These are phyloP conservation scores for Sorex araneus DNA, from an alignment of 2,113 vertebrate species.

Conservation along the genomic window DNA sequence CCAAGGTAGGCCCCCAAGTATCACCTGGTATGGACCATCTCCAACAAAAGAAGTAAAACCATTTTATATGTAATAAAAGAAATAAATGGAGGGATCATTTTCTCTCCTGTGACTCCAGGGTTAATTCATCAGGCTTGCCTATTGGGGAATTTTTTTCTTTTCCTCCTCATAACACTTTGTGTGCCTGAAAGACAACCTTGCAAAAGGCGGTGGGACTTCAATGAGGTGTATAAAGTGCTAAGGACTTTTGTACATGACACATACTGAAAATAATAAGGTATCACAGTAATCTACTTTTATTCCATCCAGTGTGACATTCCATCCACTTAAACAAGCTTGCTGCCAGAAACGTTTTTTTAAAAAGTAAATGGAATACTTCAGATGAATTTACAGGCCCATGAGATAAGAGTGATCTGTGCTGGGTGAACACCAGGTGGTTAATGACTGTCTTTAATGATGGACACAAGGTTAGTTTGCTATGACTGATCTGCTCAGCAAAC, in stretches of 20 bases:
- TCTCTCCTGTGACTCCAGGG: not conserved
- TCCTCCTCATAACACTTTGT: not conserved
- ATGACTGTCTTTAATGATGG: slow-evolving; percentile 53
- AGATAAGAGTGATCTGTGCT: slow-evolving; percentile 34
- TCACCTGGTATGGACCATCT: no score
- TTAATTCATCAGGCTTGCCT: not conserved
- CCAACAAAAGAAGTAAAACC: not conserved
- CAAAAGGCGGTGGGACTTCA: not conserved
- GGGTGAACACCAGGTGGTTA: slow-evolving; percentile 67
- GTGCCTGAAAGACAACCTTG: slow-evolving; percentile 27
- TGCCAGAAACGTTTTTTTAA: slow-evolving; percentile 50
- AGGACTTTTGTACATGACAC: slow-evolving; percentile 32
- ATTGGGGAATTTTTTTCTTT: not conserved
- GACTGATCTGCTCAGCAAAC: slow-evolving; percentile 70
- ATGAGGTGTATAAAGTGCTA: not conserved
- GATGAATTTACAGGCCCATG: not conserved
- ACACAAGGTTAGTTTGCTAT: slow-evolving; percentile 64
- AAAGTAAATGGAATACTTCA: slow-evolving; percentile 1
- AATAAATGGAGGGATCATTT: not conserved
- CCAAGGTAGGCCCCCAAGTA: no score
- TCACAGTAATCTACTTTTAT: slow-evolving; percentile 23
- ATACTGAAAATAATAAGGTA: slow-evolving; percentile 58
- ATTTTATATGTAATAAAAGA: slow-evolving; percentile 17
- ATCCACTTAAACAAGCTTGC: slow-evolving; percentile 63
- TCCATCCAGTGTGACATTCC: slow-evolving; percentile 60